Conservation (phyloP, 1,140 invertebrate species). For the Aphelinus atriplicis region DNA sequence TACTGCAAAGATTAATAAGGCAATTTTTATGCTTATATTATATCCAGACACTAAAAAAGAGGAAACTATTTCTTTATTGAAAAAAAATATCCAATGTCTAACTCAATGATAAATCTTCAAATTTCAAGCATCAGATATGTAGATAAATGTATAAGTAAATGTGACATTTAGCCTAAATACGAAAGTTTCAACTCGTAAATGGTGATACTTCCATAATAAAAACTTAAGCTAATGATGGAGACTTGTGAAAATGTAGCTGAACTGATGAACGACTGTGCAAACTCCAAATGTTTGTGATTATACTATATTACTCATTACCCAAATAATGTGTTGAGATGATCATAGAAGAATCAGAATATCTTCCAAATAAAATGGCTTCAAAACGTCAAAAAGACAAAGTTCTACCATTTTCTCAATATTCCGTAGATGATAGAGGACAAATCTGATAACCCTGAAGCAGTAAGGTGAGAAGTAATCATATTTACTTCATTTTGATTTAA, state of each 20-base stretch:
- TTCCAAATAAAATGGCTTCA: constrained; percentile 34
- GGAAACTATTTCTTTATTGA: constrained; percentile 4
- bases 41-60: constrained; percentile 17
- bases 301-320: no score
- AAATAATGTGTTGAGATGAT: constrained; percentile 15
- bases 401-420: constrained; percentile 47
- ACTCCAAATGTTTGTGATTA: constrained; percentile 23
- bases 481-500: constrained; percentile 19
- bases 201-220: not conserved
- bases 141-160: constrained; percentile 15
- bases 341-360: constrained; percentile 28
- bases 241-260: constrained; percentile 24
- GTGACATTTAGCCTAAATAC: constrained; percentile 5
- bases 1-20: constrained; percentile 18
- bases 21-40: constrained; percentile 25
- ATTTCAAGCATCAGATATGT: constrained; percentile 1
- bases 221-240: not conserved
- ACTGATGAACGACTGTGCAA: not conserved
- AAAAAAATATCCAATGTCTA: constrained; percentile 15
- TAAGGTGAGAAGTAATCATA: constrained; percentile 49
- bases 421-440: constrained; percentile 59
- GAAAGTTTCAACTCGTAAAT: not conserved
- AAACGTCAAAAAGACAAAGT: constrained; percentile 43
- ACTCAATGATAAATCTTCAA: constrained; percentile 15
- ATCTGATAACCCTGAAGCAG: constrained; percentile 60